Base-by-base conservation (phyloP, 2,113 vertebrate species). In the Colinus virginianus region DNA sequence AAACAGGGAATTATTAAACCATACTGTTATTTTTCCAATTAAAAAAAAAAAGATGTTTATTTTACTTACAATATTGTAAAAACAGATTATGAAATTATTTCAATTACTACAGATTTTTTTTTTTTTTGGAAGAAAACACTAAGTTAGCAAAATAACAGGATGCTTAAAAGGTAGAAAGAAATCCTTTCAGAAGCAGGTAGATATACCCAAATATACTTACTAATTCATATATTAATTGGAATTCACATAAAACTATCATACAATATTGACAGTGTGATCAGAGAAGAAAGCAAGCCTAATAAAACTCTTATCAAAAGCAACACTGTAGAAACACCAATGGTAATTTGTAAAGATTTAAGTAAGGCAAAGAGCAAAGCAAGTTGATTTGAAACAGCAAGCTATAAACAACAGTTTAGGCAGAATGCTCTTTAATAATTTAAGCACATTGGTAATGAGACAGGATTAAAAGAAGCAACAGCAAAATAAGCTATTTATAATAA, bases 361-460 rank as follows among this genome's bases (percentile, higher is more conserved):
- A 77, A 88, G 46, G 63, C 49, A 74, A 88, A 92, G 83, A 86
- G 63, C 75, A 90, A 66, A 91, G 66, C 36, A 89, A 85, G 56
- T 26, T 4, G 5, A 48, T 48, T 43, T 16, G 86, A 51, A 78
- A 72, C 91, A 64, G 40, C 38, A 36, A 93, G 84, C 42, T 51
- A 70, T 68, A 92, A 96, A 93, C 58, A 94, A 46, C 64, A 63
- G 38, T 68, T 86, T 66, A 92, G 84, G 36, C 23, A 78, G 67
- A 94, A 95, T 8, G 11, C 20, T 72, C 69, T 85, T 68, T 84
- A 96, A 93, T 95, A 94, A 95, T 89, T 95, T 25, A 93, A 79
- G 38, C 19, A 84, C 34, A 34, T 87, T 84, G 67, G 61, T 79
- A 87, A 89, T 85, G 88, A 94, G 81, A 79, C 91, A 34, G 45